Percentiles rank a stretch among this genome's conserved stretches.
Conservation (phyloP, 2,888 invertebrate species). For the Xanthia togata region DNA sequence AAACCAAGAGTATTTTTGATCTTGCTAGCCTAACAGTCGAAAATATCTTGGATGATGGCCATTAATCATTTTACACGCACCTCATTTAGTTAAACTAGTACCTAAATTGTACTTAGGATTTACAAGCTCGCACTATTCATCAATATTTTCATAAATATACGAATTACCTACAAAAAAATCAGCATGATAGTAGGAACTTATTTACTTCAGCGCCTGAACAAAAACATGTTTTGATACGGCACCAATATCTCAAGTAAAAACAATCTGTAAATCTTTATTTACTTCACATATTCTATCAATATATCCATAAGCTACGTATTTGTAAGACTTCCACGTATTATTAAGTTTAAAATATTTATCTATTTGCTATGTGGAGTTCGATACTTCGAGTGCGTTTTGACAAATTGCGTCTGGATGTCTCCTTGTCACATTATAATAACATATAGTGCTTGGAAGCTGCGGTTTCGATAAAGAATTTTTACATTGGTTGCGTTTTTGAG, state of each 20-base stretch:
- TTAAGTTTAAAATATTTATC: slow-evolving; percentile 54
- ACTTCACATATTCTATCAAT: slow-evolving; percentile 28
- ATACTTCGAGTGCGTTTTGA: slow-evolving; percentile 57
- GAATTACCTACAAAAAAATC: slow-evolving; percentile 2
- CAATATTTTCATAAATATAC: slow-evolving; percentile 21
- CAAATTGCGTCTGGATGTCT: slow-evolving; percentile 61
- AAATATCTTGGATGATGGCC: not conserved
- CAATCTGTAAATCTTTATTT: slow-evolving; percentile 50
- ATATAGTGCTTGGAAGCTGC: slow-evolving; percentile 51
- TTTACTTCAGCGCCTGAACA: slow-evolving; percentile 30
- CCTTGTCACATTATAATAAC: slow-evolving; percentile 49
- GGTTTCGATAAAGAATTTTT: slow-evolving; percentile 69
- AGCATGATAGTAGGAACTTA: slow-evolving; percentile 5
- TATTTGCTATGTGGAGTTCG: slow-evolving; percentile 49
- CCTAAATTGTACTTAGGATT: not conserved
- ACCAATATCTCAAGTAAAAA: slow-evolving; percentile 45
- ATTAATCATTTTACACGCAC: not conserved
- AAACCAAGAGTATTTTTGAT: not conserved
- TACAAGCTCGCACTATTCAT: not conserved
- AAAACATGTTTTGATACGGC: slow-evolving; percentile 55
- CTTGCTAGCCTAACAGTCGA: not conserved
- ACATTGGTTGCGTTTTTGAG: slow-evolving; percentile 69
- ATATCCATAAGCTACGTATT: slow-evolving; percentile 33
- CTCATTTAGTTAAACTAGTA: not conserved
- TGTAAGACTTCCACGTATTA: slow-evolving; percentile 41